Evolutionary conservation across 1,140 invertebrate genomes (phyloP).

Genomic region (Achroia grisella): DNA sequence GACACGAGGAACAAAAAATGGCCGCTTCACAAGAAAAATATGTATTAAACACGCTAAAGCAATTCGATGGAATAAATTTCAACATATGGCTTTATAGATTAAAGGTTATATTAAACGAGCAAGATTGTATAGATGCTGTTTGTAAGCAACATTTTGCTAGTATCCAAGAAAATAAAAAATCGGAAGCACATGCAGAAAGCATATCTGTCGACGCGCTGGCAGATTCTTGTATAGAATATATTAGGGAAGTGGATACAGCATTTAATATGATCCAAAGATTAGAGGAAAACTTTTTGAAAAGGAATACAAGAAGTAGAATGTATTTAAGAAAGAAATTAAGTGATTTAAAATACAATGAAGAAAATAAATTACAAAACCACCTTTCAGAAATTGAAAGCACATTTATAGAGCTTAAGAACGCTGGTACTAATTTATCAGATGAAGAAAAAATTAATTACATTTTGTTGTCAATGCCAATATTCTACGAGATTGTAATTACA

Average conservation of each 20-base stretch:
- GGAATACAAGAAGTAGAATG: not conserved
- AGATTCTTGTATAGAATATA: not conserved
- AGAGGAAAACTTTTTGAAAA: not conserved
- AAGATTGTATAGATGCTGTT: constrained; percentile 1
- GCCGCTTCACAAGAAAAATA: not conserved
- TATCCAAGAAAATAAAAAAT: not conserved
- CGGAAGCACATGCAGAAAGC: not conserved
- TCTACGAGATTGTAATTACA: too few relatives aligned
- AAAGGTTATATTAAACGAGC: not conserved
- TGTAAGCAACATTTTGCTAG: not conserved
- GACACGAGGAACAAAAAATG: not conserved
- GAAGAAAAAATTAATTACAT: too few relatives aligned
- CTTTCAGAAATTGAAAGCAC: not conserved
- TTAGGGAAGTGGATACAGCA: not conserved
- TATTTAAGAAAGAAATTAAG: not conserved
- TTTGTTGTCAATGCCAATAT: too few relatives aligned
- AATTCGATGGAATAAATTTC: not conserved
- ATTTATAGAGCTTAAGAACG: not conserved
- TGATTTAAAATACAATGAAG: constrained; percentile 1
- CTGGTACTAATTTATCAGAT: too few relatives aligned
- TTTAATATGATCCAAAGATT: not conserved
- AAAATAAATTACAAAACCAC: not conserved
- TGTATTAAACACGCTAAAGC: not conserved
- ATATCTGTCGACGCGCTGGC: not conserved
- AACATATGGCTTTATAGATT: not conserved